Base-by-base conservation (phyloP, 2,113 vertebrate genomes). In the Mus spicilegus region DNA sequence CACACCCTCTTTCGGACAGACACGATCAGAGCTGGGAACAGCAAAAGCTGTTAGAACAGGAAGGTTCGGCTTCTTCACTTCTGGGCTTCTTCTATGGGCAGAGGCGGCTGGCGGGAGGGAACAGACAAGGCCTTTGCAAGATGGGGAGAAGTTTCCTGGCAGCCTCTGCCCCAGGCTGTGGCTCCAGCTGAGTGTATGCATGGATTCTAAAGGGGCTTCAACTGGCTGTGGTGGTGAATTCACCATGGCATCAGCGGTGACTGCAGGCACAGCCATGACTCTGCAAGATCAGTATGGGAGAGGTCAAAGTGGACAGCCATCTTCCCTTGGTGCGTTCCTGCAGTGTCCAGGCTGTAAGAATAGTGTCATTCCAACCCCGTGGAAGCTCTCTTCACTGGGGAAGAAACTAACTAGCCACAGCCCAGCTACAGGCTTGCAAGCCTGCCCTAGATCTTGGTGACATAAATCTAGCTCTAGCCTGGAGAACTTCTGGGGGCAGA, bases 221-320 rank as follows among this genome's bases (percentile, higher is more conserved):
- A 67, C 86, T 22, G 1, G 14, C 72, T 24, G 12, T 8, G 4
- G 8, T 12, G 14, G 42, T 16, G 42, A 46, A 1, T 54, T 0
- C 0, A 6, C 54, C 22, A 42, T 54, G 42, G 28, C 87, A 0
- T 28, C 22, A 49, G 73, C 73, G 33, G 2, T 46, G 63, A 30
- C 51, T 13, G 13, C 17, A 6, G 76, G 30, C 4, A 39, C 7
- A 4, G 3, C 14, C 0, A 8, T 4, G 24, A 26, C 36, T 20
- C 0, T 1, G 17, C 20, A 13, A 56, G 69, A 10, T 3, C n/a
- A 2, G 2, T 30, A 36, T 1, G 7, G 30, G 33, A 33, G 67
- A 22, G 42, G 49, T 24, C 70, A 16, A 16, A 42, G 4, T 42
- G 67, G 26, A 46, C 1, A 1, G 7, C 36, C 1, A 2, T 49